phyloP scores from a whole-genome alignment of 2,113 vertebrate genomes.

The Chloropsis cyanopogon region DNA sequence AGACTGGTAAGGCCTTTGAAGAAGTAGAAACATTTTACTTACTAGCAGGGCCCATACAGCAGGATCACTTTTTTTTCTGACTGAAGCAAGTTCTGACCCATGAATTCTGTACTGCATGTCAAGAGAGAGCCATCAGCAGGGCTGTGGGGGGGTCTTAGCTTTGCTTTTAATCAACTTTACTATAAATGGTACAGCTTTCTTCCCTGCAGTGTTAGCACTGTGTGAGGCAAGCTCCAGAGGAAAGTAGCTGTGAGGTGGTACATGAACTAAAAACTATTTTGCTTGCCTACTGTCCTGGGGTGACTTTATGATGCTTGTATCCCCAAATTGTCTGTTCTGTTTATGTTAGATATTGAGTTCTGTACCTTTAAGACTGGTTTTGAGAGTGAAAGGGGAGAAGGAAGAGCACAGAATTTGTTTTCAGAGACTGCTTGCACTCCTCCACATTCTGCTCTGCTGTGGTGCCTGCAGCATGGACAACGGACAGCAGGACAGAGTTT shows the following conservation, averaged over 20 bases:
- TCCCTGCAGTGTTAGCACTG: not conserved
- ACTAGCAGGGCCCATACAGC: not conserved
- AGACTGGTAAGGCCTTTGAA: not conserved
- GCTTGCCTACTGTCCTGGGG: not conserved
- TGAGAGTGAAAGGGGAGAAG: too few species aligned
- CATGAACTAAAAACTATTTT: not conserved
- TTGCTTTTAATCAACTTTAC: not conserved
- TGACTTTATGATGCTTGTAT: too few species aligned
- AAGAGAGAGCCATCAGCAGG: not conserved
- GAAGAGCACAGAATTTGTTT: too few species aligned
- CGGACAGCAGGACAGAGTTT: too few species aligned
- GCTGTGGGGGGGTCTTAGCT: not conserved
- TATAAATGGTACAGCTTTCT: not conserved
- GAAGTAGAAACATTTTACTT: not conserved
- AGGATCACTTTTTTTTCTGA: not conserved
- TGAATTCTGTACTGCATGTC: not conserved
- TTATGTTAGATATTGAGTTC: too few species aligned
- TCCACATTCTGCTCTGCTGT: too few species aligned
- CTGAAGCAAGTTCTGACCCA: not conserved
- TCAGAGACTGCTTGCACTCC: too few species aligned
- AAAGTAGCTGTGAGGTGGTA: not conserved
- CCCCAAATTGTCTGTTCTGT: too few species aligned
- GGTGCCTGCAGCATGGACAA: too few species aligned
- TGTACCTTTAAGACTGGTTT: too few species aligned
- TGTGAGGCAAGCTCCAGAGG: not conserved